Conservation (phyloP, 2,797 vertebrate species). For the Pangasius djambal region DNA sequence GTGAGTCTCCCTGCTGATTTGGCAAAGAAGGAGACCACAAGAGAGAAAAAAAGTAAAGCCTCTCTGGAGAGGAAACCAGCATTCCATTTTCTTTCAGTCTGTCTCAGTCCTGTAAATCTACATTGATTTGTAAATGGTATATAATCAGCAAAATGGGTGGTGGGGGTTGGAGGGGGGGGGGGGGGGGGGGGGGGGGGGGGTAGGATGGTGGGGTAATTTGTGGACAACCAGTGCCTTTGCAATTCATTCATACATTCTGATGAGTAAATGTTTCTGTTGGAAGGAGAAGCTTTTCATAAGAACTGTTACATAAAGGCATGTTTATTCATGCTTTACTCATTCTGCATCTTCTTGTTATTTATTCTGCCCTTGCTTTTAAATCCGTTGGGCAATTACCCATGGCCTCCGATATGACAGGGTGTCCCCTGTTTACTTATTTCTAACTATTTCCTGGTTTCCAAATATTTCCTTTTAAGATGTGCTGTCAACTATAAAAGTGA, state of each 20-base stretch:
- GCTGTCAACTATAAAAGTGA: constrained; percentile 49
- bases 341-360: constrained; percentile 52
- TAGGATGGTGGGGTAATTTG: neutral
- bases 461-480: constrained; percentile 32
- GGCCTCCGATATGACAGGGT: constrained; percentile 57
- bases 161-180: neutral
- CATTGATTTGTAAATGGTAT: constrained; percentile 22
- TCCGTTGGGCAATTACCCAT: constrained; percentile 45
- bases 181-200: neutral
- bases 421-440: constrained; percentile 54
- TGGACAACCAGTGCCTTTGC: neutral
- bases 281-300: constrained; percentile 49
- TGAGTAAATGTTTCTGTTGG: constrained; percentile 52
- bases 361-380: constrained; percentile 54
- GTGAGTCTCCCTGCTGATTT: constrained; percentile 36
- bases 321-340: constrained; percentile 45
- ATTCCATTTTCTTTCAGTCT: constrained; percentile 30
- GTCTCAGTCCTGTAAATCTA: constrained; percentile 37
- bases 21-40: constrained; percentile 34
- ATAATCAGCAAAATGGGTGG: constrained; percentile 26
- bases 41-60: constrained; percentile 27
- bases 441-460: constrained; percentile 9
- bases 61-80: constrained; percentile 27
- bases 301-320: constrained; percentile 62
- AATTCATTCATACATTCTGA: constrained; percentile 18